Conservation (phyloP, 1,140 invertebrate species). For the Drosophila mojavensis region DNA sequence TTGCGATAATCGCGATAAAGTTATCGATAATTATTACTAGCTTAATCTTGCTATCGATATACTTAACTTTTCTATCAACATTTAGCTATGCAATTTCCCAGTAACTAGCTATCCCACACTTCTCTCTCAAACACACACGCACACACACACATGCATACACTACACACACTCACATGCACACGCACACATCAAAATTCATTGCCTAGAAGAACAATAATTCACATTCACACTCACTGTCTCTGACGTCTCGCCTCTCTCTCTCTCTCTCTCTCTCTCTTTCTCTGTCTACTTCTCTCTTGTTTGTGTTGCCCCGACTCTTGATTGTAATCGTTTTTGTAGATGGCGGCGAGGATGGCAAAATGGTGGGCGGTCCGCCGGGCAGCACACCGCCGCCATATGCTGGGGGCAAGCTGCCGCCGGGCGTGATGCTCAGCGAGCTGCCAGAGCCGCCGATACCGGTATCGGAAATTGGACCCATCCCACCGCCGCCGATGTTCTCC, state of each 20-base stretch:
- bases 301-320: conserved; percentile 10
- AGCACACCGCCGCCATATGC: conserved; percentile 85
- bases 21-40: neutral
- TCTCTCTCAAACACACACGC: conserved; percentile 15
- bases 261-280: conserved; percentile 33
- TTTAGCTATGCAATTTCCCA: neutral
- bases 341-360: conserved; percentile 85
- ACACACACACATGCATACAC: conserved; percentile 12
- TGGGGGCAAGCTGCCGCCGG: conserved; percentile 69
- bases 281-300: neutral
- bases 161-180: conserved; percentile 9
- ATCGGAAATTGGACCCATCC: conserved; percentile 96
- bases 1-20: neutral
- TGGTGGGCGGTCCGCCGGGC: conserved; percentile 84
- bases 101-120: neutral
- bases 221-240: conserved; percentile 11
- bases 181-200: conserved; percentile 23
- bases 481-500: conserved; percentile 97
- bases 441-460: conserved; percentile 95
- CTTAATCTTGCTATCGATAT: neutral
- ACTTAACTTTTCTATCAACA: neutral
- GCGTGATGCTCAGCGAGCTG: conserved; percentile 91
- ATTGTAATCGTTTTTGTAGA: conserved; percentile 79
- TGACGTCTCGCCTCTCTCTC: conserved; percentile 34
- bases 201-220: conserved; percentile 16